A percentile compares a stretch with the other conserved stretches of the same genome.
These are phyloP conservation scores for Gobio gobio DNA, from an alignment of 2,113 vertebrate species.

Conservation along the genomic window DNA sequence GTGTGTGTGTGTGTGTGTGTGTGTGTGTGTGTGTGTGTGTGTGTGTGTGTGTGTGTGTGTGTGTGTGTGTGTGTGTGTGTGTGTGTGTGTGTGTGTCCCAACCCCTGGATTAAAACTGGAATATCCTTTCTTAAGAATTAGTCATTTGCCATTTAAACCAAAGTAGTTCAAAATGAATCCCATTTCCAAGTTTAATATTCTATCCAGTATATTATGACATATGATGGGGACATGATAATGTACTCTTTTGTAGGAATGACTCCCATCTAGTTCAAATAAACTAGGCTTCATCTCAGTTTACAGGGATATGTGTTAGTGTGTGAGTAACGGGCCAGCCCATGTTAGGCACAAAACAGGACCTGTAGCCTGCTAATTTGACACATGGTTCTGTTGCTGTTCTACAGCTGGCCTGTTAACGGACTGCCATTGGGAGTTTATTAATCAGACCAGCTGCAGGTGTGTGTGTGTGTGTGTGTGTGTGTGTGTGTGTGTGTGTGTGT, in stretches of 20 bases:
- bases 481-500: slow-evolving; percentile 7
- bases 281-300: background rate
- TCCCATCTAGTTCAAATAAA: background rate
- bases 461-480: slow-evolving; percentile 18
- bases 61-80: too few species aligned
- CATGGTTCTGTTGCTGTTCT: slow-evolving; percentile 65
- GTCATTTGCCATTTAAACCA: too few species aligned
- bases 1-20: too few species aligned
- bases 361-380: slow-evolving; percentile 70
- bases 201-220: background rate
- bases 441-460: slow-evolving; percentile 74
- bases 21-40: too few species aligned
- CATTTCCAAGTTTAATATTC: background rate
- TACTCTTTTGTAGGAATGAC: background rate
- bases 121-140: too few species aligned
- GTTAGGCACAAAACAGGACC: slow-evolving; percentile 32
- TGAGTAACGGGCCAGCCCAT: slow-evolving; percentile 15
- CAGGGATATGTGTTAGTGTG: slow-evolving; percentile 27
- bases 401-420: slow-evolving; percentile 73
- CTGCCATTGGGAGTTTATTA: slow-evolving; percentile 73
- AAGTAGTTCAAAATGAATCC: background rate
- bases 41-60: too few species aligned
- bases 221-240: too few species aligned
- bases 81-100: too few species aligned
- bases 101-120: too few species aligned